Evolutionary conservation across 1,140 invertebrate genomes (phyloP).

Genomic region (Chrysomallon squamiferum): DNA sequence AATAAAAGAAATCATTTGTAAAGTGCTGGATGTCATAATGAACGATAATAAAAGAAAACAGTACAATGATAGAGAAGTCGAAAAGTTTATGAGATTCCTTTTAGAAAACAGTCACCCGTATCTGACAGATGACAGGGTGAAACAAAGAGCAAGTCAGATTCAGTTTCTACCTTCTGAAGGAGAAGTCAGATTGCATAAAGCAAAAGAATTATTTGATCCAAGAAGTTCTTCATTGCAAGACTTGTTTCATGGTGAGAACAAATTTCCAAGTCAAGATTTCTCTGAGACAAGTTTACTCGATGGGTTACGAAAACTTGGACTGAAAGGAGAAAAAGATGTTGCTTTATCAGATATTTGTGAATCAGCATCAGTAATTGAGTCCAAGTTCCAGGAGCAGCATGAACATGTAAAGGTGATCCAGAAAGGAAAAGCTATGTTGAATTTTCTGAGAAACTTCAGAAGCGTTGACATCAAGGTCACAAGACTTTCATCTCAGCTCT

Average conservation of each 20-base stretch:
- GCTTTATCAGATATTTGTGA: neutral
- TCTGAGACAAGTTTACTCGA: neutral
- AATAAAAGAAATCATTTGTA: neutral
- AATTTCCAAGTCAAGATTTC: conserved; percentile 2
- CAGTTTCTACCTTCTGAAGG: conserved; percentile 7
- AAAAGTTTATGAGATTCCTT: conserved; percentile 13
- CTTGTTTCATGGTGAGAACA: conserved; percentile 7
- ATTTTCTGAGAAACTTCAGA: neutral
- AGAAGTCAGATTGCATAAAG: neutral
- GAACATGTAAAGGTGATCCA: neutral
- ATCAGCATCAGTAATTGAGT: neutral
- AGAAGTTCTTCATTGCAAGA: neutral
- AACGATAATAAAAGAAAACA: neutral
- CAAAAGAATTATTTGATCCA: conserved; percentile 17
- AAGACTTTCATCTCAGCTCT: neutral
- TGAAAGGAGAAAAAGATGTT: conserved; percentile 1
- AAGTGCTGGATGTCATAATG: neutral
- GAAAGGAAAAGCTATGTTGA: neutral
- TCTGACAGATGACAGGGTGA: neutral
- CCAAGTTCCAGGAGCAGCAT: neutral
- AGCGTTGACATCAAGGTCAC: neutral
- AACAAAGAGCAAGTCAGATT: neutral
- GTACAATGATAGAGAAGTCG: conserved; percentile 1
- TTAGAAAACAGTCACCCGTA: neutral
- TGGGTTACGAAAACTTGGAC: neutral